Evolutionary conservation across 2,113 vertebrate genomes (phyloP).

Genomic region (Abramis brama): DNA sequence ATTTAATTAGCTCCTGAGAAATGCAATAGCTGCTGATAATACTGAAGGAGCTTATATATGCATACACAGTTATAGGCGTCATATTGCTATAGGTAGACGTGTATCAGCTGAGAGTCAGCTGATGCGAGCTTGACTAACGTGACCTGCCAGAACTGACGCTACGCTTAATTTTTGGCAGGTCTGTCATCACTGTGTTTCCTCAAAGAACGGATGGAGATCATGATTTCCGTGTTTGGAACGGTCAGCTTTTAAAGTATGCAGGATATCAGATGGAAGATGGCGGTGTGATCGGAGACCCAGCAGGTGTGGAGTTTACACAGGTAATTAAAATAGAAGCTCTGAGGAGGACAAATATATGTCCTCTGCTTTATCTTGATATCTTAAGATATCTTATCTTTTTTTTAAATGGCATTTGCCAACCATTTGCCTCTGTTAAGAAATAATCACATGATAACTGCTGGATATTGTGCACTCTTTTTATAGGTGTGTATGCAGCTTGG

Average conservation of each 20-base stretch:
- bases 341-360: not conserved
- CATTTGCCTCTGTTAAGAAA: not conserved
- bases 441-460: not conserved
- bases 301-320: conserved; percentile 80
- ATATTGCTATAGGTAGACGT: too few relatives aligned
- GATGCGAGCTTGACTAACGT: too few relatives aligned
- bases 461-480: not conserved
- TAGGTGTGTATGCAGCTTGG: conserved; percentile 85
- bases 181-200: conserved; percentile 85
- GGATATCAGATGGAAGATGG: conserved; percentile 81
- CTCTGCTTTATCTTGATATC: not conserved
- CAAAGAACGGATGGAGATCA: conserved; percentile 79
- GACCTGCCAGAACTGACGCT: too few relatives aligned
- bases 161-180: conserved; percentile 70
- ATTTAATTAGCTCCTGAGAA: too few relatives aligned
- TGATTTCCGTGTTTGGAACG: conserved; percentile 87
- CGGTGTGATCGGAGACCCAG: conserved; percentile 78
- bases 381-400: not conserved
- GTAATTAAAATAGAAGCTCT: conserved; percentile 61
- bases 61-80: too few relatives aligned
- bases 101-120: too few relatives aligned
- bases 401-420: not conserved
- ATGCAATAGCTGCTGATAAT: too few relatives aligned
- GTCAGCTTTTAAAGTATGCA: conserved; percentile 82
- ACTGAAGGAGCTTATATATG: too few relatives aligned